A percentile compares a stretch with the other conserved stretches of the same genome.
These are phyloP conservation scores for Phthorimaea operculella DNA, from an alignment of 1,140 invertebrate genomes.

Conservation along the genomic window DNA sequence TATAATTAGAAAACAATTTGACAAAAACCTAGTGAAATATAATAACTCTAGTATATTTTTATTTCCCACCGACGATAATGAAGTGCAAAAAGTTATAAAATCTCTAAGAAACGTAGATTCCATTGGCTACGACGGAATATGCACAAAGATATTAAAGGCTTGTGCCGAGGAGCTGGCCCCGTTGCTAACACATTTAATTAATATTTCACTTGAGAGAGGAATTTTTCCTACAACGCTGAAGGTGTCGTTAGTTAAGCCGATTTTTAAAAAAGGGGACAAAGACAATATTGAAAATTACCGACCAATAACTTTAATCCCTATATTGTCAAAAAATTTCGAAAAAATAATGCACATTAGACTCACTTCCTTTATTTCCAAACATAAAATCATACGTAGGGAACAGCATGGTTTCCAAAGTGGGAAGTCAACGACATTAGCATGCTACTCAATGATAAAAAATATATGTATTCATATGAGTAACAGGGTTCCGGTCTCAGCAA, in stretches of 20 bases:
- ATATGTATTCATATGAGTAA: background rate
- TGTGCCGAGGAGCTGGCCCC: background rate
- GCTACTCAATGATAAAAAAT: background rate
- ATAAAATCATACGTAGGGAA: background rate
- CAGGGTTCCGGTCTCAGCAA: background rate
- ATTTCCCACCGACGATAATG: background rate
- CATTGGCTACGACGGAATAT: background rate
- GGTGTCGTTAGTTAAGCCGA: background rate
- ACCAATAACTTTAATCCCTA: background rate
- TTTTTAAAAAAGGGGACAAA: background rate
- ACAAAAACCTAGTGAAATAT: background rate
- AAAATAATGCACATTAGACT: background rate
- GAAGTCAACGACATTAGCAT: background rate
- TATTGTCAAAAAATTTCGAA: background rate
- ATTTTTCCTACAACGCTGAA: background rate
- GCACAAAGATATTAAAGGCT: background rate
- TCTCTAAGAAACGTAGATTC: background rate
- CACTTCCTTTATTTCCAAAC: background rate
- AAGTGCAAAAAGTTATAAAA: background rate
- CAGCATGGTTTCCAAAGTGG: background rate
- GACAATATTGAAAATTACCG: background rate
- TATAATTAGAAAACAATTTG: background rate
- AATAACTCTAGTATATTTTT: conserved; percentile 1
- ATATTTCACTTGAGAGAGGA: background rate
- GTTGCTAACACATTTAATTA: background rate